Evolutionary conservation across 2,888 invertebrate genomes (phyloP).

Genomic region (Bimastos eiseni): DNA sequence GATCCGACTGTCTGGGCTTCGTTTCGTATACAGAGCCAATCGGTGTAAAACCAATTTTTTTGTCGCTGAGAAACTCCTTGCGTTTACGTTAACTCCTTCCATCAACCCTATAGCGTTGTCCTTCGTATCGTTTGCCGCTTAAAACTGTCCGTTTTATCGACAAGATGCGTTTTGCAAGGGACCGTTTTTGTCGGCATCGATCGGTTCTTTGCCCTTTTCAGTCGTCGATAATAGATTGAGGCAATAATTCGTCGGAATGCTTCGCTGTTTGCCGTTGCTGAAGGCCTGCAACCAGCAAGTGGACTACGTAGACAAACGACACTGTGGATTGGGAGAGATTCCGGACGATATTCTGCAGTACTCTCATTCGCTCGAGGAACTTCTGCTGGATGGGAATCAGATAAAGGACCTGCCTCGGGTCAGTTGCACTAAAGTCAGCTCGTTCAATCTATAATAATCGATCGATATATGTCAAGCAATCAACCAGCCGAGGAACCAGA

Average conservation of each 20-base stretch:
- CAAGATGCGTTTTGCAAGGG: neutral
- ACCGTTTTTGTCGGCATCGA: neutral
- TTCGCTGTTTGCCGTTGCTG: neutral
- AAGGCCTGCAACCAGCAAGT: conserved; percentile 25
- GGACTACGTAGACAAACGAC: conserved; percentile 14
- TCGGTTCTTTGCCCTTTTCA: neutral
- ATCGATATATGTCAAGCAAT: neutral
- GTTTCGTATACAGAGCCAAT: neutral
- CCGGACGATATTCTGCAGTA: neutral
- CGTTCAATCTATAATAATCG: neutral
- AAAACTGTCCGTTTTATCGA: neutral
- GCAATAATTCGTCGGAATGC: neutral
- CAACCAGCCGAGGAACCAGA: neutral
- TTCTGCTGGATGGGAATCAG: conserved; percentile 22
- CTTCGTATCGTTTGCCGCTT: neutral
- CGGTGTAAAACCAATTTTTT: neutral
- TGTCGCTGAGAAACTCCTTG: neutral
- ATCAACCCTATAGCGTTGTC: neutral
- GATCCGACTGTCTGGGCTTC: neutral
- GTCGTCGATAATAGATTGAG: neutral
- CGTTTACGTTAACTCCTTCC: neutral
- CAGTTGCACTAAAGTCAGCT: neutral
- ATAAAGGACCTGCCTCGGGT: conserved; percentile 9
- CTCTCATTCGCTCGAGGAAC: conserved; percentile 2
- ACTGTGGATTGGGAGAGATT: neutral